Percentiles rank a stretch among this genome's conserved stretches.
Conservation (phyloP, 2,113 vertebrate genomes). For the Myotis brandtii region DNA sequence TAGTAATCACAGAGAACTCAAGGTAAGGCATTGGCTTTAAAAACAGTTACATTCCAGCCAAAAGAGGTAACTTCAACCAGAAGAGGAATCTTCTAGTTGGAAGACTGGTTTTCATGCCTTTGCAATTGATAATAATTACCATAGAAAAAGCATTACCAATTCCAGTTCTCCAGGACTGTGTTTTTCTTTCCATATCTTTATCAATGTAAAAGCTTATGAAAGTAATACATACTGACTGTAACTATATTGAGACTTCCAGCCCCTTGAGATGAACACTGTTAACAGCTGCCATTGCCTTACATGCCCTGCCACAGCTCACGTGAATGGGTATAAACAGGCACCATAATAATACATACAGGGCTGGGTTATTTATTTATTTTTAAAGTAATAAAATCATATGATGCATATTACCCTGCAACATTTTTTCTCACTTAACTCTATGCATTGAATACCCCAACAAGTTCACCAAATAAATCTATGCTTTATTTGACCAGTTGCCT, state of each 20-base stretch:
- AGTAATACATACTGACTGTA: not conserved
- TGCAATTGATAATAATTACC: not conserved
- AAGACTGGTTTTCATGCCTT: conserved; percentile 22
- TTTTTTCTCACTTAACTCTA: not conserved
- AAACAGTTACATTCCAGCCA: conserved; percentile 49
- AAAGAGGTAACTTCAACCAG: conserved; percentile 36
- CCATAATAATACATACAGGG: not conserved
- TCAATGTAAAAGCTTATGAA: conserved; percentile 12
- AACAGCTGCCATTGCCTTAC: rapidly evolving
- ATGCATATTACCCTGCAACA: not conserved
- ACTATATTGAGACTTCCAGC: not conserved
- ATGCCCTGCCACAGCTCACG: not conserved
- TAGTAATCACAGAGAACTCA: conserved; percentile 56
- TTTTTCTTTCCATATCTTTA: conserved; percentile 43
- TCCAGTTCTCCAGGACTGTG: not conserved
- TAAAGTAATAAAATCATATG: conserved; percentile 29
- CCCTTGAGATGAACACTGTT: not conserved
- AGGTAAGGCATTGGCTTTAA: conserved; percentile 29
- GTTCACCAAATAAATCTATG: not conserved
- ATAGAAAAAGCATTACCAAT: not conserved
- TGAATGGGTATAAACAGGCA: not conserved
- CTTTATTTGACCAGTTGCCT: conserved; percentile 44
- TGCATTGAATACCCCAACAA: not conserved
- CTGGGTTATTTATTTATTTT: not conserved
- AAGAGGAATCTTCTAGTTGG: not conserved